Conservation (phyloP, 37 sponge, comb jelly and placozoan species). For the Bolinopsis microptera region DNA sequence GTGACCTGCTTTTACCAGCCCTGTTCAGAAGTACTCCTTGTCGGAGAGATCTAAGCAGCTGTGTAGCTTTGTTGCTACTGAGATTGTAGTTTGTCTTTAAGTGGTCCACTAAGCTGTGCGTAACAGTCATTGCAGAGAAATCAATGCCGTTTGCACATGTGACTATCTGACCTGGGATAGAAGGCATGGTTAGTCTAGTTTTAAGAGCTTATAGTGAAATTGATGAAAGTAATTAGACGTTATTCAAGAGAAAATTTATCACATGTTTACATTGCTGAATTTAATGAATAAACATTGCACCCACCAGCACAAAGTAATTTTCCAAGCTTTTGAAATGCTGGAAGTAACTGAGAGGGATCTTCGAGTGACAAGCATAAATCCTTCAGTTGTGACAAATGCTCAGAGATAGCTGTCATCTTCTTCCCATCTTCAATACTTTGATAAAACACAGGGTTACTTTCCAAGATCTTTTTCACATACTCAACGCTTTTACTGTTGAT, state of each 20-base stretch:
- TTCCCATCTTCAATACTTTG: not conserved
- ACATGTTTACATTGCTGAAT: not conserved
- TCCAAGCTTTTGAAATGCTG: not conserved
- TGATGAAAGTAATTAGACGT: too few relatives aligned
- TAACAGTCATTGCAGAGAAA: not conserved
- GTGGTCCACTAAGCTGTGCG: not conserved
- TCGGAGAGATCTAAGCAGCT: not conserved
- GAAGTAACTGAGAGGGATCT: not conserved
- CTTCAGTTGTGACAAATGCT: not conserved
- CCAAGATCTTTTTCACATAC: conserved; percentile 5
- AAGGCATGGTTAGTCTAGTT: too few relatives aligned
- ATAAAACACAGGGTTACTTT: not conserved
- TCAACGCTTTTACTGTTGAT: not conserved
- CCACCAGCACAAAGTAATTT: conserved; percentile 13
- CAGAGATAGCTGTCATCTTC: not conserved
- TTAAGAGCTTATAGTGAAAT: too few relatives aligned
- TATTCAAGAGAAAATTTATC: too few relatives aligned
- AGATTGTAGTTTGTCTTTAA: not conserved
- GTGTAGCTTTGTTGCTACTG: not conserved
- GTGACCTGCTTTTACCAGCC: not conserved
- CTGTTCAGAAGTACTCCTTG: not conserved
- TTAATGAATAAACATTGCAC: not conserved
- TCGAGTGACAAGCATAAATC: not conserved
- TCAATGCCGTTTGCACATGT: conserved; percentile 12
- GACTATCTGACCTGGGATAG: not conserved